Conservation (phyloP, 35 echinoderm and acorn worm species). For the Chiridota heheva region DNA sequence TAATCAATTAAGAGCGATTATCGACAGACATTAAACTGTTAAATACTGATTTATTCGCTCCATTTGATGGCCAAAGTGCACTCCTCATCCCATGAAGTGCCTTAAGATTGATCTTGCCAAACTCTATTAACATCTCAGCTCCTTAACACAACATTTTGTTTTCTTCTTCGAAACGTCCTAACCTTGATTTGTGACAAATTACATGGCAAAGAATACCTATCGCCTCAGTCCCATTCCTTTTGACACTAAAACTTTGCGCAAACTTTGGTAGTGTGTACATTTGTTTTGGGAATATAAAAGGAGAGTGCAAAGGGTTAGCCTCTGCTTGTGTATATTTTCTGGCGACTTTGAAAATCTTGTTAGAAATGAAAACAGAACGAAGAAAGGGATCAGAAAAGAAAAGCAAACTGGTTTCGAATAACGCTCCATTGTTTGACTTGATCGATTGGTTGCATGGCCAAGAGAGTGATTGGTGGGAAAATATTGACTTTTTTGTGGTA, state of each 20-base stretch:
- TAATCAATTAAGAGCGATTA: too few species aligned
- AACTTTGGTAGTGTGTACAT: slow-evolving; percentile 17
- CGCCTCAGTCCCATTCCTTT: background rate
- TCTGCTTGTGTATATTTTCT: slow-evolving; percentile 32
- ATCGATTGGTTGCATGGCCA: slow-evolving; percentile 40
- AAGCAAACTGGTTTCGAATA: slow-evolving; percentile 22
- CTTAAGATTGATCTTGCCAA: too few species aligned
- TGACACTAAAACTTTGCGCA: slow-evolving; percentile 13
- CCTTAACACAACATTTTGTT: too few species aligned
- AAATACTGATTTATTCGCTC: too few species aligned
- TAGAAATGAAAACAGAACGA: slow-evolving; percentile 25
- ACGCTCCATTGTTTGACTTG: slow-evolving; percentile 7
- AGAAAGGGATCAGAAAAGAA: background rate
- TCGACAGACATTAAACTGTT: too few species aligned
- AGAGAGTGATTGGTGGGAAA: slow-evolving; percentile 19
- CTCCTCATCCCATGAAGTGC: too few species aligned
- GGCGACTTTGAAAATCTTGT: slow-evolving; percentile 32
- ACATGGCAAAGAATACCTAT: background rate
- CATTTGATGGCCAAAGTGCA: too few species aligned
- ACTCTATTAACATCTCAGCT: too few species aligned
- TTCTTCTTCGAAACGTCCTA: too few species aligned
- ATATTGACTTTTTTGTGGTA: slow-evolving; percentile 41
- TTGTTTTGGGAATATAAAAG: too few species aligned
- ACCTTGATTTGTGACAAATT: background rate
- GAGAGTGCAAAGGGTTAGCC: slow-evolving; percentile 16